These are phyloP conservation scores for Labrus mixtus DNA, from an alignment of 2,113 vertebrate genomes.

Conservation along the genomic window DNA sequence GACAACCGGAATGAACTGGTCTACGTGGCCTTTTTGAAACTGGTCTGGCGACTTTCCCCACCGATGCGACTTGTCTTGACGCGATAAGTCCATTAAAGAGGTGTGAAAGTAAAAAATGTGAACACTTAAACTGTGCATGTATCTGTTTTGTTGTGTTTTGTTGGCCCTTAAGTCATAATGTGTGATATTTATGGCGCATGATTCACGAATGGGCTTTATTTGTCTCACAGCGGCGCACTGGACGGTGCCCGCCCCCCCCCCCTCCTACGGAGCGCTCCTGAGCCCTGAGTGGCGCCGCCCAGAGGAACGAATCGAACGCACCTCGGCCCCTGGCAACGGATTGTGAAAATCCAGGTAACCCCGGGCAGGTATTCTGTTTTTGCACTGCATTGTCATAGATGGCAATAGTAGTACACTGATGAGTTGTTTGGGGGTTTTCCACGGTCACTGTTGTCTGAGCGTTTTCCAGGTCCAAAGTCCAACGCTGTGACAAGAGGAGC, in stretches of 20 bases:
- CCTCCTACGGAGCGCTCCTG: slow-evolving; percentile 70
- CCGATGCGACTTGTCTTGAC: slow-evolving; percentile 23
- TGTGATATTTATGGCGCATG: slow-evolving; percentile 51
- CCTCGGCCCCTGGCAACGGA: slow-evolving; percentile 49
- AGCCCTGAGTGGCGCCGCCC: slow-evolving; percentile 31
- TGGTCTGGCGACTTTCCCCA: neutral
- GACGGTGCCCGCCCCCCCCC: slow-evolving; percentile 69
- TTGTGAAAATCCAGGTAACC: slow-evolving; percentile 80
- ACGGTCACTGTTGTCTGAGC: slow-evolving; percentile 79
- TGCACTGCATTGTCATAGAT: slow-evolving; percentile 46
- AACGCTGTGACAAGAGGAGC: slow-evolving; percentile 41
- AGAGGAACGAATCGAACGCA: slow-evolving; percentile 51
- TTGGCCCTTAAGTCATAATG: neutral
- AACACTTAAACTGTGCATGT: neutral
- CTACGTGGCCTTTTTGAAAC: slow-evolving; percentile 26
- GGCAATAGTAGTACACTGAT: slow-evolving; percentile 42
- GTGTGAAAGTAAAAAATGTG: slow-evolving; percentile 67
- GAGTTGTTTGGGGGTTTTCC: slow-evolving; percentile 40
- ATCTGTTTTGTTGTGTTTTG: neutral
- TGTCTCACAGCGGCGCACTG: slow-evolving; percentile 81
- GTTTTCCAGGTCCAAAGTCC: slow-evolving; percentile 75
- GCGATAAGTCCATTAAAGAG: slow-evolving; percentile 33
- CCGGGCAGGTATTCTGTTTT: slow-evolving; percentile 69
- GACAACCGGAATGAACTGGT: slow-evolving; percentile 42
- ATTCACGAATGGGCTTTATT: slow-evolving; percentile 83